These are phyloP conservation scores for Laupala kohalensis DNA, from an alignment of 1,140 invertebrate genomes.

Conservation along the genomic window DNA sequence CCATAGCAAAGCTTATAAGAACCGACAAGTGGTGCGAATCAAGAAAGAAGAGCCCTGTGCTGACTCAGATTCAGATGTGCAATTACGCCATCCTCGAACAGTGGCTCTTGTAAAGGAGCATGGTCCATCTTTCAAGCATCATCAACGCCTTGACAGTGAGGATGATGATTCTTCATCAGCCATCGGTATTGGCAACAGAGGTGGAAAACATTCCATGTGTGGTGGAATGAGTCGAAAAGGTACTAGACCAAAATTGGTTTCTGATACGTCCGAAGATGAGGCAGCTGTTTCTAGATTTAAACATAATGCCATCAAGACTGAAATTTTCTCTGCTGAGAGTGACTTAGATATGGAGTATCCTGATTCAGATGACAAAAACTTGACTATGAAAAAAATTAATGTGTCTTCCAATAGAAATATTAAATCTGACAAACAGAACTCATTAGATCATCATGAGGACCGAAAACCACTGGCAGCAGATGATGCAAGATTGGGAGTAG, in stretches of 20 bases:
- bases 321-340: conserved; percentile 27
- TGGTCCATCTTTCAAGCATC: not conserved
- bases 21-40: conserved; percentile 5
- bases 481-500: not conserved
- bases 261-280: conserved; percentile 43
- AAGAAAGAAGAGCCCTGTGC: conserved; percentile 12
- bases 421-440: not conserved
- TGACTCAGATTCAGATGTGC: conserved; percentile 10
- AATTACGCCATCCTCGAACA: not conserved
- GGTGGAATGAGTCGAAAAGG: not conserved
- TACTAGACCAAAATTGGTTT: conserved; percentile 25
- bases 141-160: not conserved
- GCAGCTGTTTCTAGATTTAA: conserved; percentile 15
- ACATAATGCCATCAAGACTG: conserved; percentile 24
- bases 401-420: not conserved
- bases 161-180: conserved; percentile 2
- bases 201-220: not conserved
- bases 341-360: conserved; percentile 40
- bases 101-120: not conserved
- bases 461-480: not conserved
- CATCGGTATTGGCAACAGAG: not conserved
- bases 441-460: not conserved
- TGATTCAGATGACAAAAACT: conserved; percentile 34
- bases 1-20: conserved; percentile 5
- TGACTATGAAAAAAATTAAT: conserved; percentile 18